These are phyloP conservation scores for Nymphicus hollandicus DNA, from an alignment of 2,113 vertebrate species.

Conservation along the genomic window DNA sequence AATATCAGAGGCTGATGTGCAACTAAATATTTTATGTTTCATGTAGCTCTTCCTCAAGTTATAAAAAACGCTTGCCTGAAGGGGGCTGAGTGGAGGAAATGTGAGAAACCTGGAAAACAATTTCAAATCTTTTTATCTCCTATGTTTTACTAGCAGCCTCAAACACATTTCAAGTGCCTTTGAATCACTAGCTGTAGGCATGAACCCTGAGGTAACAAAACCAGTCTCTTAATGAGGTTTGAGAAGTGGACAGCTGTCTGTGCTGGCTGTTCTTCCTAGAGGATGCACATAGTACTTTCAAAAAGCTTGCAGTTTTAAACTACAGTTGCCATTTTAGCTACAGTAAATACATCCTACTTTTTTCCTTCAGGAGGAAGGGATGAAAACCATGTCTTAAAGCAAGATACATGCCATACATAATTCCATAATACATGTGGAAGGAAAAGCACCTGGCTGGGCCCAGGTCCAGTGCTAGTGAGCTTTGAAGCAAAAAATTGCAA, in stretches of 20 bases:
- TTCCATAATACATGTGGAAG: background rate
- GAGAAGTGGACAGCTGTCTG: background rate
- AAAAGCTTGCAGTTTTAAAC: background rate
- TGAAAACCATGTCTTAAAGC: background rate
- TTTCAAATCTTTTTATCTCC: background rate
- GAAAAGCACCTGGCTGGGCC: background rate
- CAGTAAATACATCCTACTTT: background rate
- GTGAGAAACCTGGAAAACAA: background rate
- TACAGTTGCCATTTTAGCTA: background rate
- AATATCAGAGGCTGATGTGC: background rate
- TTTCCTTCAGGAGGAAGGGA: background rate
- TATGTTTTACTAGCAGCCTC: background rate
- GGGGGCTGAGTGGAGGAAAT: background rate
- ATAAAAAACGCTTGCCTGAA: background rate
- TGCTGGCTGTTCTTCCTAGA: background rate
- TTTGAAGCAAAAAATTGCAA: background rate
- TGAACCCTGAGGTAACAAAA: background rate
- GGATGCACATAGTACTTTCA: background rate
- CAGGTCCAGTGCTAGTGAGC: background rate
- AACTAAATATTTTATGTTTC: constrained; percentile 16
- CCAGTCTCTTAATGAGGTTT: background rate
- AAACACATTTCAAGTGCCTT: background rate
- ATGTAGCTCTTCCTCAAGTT: background rate
- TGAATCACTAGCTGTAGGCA: background rate
- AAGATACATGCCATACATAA: background rate